Conservation (phyloP, 2,888 invertebrate genomes). For the Diplazon laetatorius region DNA sequence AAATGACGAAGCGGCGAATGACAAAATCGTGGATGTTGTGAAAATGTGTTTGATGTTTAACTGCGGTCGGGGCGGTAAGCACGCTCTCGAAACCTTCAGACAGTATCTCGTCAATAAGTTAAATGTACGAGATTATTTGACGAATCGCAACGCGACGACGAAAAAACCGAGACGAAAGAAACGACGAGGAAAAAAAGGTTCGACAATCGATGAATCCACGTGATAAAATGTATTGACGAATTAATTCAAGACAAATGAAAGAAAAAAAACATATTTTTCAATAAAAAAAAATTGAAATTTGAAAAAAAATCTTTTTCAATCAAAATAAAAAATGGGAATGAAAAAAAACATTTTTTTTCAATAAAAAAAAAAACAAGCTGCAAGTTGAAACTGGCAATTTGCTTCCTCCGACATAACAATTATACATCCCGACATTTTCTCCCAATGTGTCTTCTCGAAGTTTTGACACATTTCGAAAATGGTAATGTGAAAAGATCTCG, state of each 20-base stretch:
- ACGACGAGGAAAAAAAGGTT: constrained; percentile 62
- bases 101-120: constrained; percentile 80
- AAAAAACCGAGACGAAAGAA: constrained; percentile 68
- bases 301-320: too few species aligned
- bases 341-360: too few species aligned
- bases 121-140: constrained; percentile 71
- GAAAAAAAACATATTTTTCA: constrained; percentile 19
- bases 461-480: too few species aligned
- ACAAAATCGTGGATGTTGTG: constrained; percentile 56
- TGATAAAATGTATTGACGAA: background rate
- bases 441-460: too few species aligned
- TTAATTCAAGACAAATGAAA: constrained; percentile 35
- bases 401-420: too few species aligned
- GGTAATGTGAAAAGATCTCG: too few species aligned
- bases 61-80: constrained; percentile 77
- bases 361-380: too few species aligned
- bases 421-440: too few species aligned
- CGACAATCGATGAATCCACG: background rate
- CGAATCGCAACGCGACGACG: constrained; percentile 55
- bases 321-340: too few species aligned
- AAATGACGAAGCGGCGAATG: background rate
- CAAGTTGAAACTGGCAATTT: too few species aligned
- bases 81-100: constrained; percentile 76
- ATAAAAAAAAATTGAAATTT: too few species aligned
- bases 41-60: constrained; percentile 76